Conservation (phyloP, 2,888 invertebrate species). For the Polydrusus tereticollis region DNA sequence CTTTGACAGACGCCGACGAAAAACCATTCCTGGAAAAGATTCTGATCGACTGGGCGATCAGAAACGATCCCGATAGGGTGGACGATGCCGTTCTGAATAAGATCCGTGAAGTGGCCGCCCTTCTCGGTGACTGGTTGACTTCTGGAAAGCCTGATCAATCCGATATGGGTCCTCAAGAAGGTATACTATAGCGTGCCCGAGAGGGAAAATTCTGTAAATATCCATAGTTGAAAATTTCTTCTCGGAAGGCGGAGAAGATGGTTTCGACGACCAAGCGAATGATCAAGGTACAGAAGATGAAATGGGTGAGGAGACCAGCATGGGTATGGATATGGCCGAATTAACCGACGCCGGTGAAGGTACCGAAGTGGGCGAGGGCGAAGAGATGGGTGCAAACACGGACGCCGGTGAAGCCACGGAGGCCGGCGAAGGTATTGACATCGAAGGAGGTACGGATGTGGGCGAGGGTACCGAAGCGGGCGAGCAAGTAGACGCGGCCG, state of each 20-base stretch:
- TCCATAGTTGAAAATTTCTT: not conserved
- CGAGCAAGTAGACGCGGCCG: not conserved
- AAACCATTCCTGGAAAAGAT: constrained; percentile 54
- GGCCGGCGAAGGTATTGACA: not conserved
- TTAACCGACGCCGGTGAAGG: constrained; percentile 17
- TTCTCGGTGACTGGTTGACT: constrained; percentile 54
- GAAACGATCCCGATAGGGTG: constrained; percentile 57
- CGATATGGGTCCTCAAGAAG: not conserved
- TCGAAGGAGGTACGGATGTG: not conserved
- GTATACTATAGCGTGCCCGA: too few relatives aligned
- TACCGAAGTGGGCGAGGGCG: not conserved
- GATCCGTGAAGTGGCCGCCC: constrained; percentile 56
- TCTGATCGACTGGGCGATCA: constrained; percentile 58
- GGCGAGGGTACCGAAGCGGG: not conserved
- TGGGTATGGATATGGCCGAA: constrained; percentile 5
- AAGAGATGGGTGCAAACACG: constrained; percentile 15
- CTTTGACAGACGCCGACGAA: constrained; percentile 17
- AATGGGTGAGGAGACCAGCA: constrained; percentile 5
- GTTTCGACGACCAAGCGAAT: constrained; percentile 18
- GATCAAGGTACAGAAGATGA: constrained; percentile 23
- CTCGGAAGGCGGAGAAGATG: constrained; percentile 27
- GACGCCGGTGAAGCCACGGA: constrained; percentile 21
- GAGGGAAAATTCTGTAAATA: too few relatives aligned
- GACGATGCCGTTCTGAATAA: constrained; percentile 55
- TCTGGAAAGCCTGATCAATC: constrained; percentile 13